Percentiles rank a stretch among this genome's conserved stretches.
phyloP scores from a whole-genome alignment of 2,888 invertebrate species.

The Pristionchus maxplancki region DNA sequence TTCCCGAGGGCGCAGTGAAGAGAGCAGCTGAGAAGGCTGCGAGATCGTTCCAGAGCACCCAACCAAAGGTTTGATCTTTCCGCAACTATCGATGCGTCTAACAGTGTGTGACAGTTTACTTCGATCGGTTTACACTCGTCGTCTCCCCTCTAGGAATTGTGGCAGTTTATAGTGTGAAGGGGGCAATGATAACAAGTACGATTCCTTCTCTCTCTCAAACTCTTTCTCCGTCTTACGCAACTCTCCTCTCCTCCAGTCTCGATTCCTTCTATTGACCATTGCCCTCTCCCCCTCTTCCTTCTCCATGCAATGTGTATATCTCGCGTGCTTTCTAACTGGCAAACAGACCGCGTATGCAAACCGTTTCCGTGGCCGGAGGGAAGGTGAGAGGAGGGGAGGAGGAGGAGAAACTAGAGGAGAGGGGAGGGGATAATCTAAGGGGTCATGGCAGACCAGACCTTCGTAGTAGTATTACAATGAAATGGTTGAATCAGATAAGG shows the following conservation, averaged over 20 bases:
- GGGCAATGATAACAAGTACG: not conserved
- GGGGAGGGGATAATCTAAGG: too few relatives aligned
- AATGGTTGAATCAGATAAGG: slow-evolving; percentile 21
- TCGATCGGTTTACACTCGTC: not conserved
- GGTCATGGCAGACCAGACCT: slow-evolving; percentile 14
- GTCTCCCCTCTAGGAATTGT: not conserved
- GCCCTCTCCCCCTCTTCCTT: not conserved
- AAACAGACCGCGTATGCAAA: slow-evolving; percentile 35
- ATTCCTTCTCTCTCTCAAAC: slow-evolving; percentile 31
- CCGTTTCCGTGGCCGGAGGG: slow-evolving; percentile 34
- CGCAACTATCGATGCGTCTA: not conserved
- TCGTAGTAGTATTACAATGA: not conserved
- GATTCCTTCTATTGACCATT: not conserved
- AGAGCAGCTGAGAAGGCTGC: slow-evolving; percentile 77
- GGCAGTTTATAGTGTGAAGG: not conserved
- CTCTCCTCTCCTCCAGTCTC: slow-evolving; percentile 7
- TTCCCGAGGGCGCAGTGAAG: slow-evolving; percentile 75
- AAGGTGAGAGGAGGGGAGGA: not conserved
- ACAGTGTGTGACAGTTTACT: not conserved
- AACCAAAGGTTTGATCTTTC: slow-evolving; percentile 72
- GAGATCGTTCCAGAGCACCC: slow-evolving; percentile 74
- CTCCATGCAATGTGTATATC: slow-evolving; percentile 35
- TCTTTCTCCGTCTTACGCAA: slow-evolving; percentile 24
- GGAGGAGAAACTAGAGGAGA: not conserved
- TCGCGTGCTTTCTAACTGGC: slow-evolving; percentile 31